phyloP scores from a whole-genome alignment of 2,888 invertebrate genomes.

The Atethmia centrago region DNA sequence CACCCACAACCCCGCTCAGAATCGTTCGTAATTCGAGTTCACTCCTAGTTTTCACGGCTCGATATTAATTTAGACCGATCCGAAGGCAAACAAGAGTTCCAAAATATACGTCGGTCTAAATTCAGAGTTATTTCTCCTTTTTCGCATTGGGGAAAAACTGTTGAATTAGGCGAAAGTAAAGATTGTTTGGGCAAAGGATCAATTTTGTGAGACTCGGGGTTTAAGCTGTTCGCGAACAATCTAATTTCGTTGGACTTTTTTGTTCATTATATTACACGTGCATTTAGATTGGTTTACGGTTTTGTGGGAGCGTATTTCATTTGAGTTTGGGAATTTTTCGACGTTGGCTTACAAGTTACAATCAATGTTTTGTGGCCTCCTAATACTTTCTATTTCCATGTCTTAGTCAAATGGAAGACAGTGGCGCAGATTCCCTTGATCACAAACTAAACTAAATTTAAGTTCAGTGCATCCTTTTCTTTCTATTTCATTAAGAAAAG shows the following conservation, averaged over 20 bases:
- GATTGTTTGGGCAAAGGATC: constrained; percentile 77
- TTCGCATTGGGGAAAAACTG: constrained; percentile 73
- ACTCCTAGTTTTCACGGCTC: constrained; percentile 74
- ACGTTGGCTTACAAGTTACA: not conserved
- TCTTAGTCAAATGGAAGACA: not conserved
- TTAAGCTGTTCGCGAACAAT: constrained; percentile 70
- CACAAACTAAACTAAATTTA: too few relatives aligned
- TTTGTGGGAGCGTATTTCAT: constrained; percentile 32
- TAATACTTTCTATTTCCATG: not conserved
- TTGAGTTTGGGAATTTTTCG: constrained; percentile 12
- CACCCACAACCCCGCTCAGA: constrained; percentile 56
- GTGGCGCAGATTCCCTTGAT: too few relatives aligned
- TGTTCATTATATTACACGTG: constrained; percentile 55
- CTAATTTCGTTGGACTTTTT: constrained; percentile 66
- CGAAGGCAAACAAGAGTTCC: constrained; percentile 75
- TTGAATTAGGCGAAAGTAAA: constrained; percentile 78
- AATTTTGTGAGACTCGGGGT: constrained; percentile 73
- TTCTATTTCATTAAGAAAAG: too few relatives aligned
- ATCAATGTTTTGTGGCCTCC: not conserved
- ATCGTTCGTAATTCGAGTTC: constrained; percentile 72
- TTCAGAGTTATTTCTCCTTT: constrained; percentile 73
- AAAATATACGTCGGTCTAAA: constrained; percentile 70
- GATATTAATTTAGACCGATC: constrained; percentile 77
- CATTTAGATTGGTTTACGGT: constrained; percentile 40
- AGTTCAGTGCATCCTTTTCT: too few relatives aligned